Evolutionary conservation across 92 coral and sea anemone species (phyloP), one percentile per base, ranked within the genome.

Genomic region (Desmophyllum pertusum): DNA sequence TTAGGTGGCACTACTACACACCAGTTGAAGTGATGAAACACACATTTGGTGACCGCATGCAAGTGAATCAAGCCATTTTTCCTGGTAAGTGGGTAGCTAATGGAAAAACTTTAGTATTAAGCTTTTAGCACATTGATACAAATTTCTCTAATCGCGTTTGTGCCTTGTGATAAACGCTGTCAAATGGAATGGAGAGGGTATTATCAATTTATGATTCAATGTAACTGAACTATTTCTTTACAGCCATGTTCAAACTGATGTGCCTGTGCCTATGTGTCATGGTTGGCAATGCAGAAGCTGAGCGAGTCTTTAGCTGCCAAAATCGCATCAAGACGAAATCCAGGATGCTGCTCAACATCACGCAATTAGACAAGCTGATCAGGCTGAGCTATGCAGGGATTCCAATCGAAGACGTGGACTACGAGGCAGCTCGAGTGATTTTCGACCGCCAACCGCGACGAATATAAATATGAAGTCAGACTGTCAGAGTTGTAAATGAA

Each of bases 311-410:
- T 19, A 76, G 83, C 75, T 76, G 84, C 36, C 76, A 85, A 71
- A 85, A 85, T 85, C 83, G 88, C 15, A 76, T 85, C 77, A 85
- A 85, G 52, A 83, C 88, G 41, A 85, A 85, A 62, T 85, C 89
- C 37, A 85, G 89, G 66, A 65, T 64, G 42, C 72, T 53, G 45
- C 89, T 78, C 62, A 50, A 31, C 69, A 77, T 85, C 72, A 77
- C 64, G 21, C 89, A 85, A 46, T 46, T 65, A 48, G 84, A 85
- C 77, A 84, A 84, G 73, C 66, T 84, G 59, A 84, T 84, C 63
- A 62, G 83, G 52, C n/a, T n/a, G n/a, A n/a, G n/a, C n/a, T n/a
- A n/a, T n/a, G n/a, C n/a, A n/a, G n/a, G n/a, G n/a, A n/a, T 61
- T 31, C 31, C 25, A 43, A 21, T 10, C 51, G 55, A 11, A 5